A percentile compares a stretch with the other conserved stretches of the same genome.
Evolutionary conservation across 2,888 invertebrate species (phyloP).

Genomic region (Pyrrhosoma nymphula): DNA sequence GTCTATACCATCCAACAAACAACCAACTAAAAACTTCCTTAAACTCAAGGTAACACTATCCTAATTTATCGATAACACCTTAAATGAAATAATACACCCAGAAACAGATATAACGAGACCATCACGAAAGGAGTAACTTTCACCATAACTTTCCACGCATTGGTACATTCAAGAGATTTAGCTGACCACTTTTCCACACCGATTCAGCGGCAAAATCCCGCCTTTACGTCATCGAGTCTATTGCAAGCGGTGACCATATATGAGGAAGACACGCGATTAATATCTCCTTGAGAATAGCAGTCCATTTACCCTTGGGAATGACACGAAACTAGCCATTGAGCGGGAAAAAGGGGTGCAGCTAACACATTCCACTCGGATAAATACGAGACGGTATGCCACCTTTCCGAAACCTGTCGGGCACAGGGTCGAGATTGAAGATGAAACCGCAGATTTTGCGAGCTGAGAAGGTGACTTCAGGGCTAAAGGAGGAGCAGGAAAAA

Average conservation of each 20-base stretch:
- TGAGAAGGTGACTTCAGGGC: background rate
- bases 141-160: background rate
- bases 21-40: background rate
- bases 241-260: conserved; percentile 39
- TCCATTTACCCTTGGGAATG: background rate
- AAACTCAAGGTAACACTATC: background rate
- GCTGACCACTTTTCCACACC: background rate
- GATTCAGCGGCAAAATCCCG: background rate
- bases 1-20: background rate
- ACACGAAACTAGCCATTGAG: background rate
- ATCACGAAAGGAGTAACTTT: background rate
- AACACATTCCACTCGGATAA: background rate
- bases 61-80: background rate
- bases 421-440: conserved; percentile 32
- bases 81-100: background rate
- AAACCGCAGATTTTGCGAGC: conserved; percentile 20
- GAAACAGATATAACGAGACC: background rate
- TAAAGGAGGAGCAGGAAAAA: background rate
- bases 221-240: conserved; percentile 19
- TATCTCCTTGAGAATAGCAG: background rate
- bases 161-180: background rate
- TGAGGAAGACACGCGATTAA: background rate
- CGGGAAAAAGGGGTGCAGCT: background rate
- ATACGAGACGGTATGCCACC: background rate
- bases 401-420: conserved; percentile 42